Conservation (phyloP, 2,113 vertebrate genomes). For the Bettongia penicillata region DNA sequence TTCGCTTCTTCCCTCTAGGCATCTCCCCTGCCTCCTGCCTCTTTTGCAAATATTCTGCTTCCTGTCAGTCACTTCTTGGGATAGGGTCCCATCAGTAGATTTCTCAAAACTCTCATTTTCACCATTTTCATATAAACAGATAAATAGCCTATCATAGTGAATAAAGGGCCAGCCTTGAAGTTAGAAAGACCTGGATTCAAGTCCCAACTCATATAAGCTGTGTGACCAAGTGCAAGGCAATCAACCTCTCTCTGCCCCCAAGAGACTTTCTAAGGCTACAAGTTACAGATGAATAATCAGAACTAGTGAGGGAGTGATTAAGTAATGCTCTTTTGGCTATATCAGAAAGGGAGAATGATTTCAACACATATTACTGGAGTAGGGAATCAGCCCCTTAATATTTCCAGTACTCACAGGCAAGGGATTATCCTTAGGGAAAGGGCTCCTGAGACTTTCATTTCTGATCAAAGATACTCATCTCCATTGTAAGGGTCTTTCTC, state of each 20-base stretch:
- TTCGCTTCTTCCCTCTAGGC: background rate
- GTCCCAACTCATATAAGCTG: background rate
- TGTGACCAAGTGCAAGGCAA: background rate
- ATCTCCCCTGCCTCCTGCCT: background rate
- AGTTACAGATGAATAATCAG: background rate
- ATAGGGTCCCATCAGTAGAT: background rate
- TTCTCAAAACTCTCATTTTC: slow-evolving; percentile 30
- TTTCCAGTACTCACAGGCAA: background rate
- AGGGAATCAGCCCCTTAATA: background rate
- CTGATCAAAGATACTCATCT: background rate
- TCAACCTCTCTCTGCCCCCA: background rate
- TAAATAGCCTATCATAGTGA: background rate
- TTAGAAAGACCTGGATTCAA: background rate
- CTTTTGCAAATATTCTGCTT: background rate
- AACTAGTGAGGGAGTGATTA: background rate
- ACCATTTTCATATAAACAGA: background rate
- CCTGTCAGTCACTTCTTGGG: background rate
- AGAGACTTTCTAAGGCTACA: background rate
- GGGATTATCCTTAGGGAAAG: slow-evolving; percentile 28
- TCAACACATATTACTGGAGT: background rate
- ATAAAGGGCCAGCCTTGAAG: background rate
- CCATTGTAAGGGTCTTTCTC: background rate
- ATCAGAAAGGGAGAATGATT: background rate
- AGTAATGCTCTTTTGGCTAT: background rate
- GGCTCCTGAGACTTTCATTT: slow-evolving; percentile 7